Conservation (phyloP, 2,888 invertebrate species). For the Nymphalis c-album region DNA sequence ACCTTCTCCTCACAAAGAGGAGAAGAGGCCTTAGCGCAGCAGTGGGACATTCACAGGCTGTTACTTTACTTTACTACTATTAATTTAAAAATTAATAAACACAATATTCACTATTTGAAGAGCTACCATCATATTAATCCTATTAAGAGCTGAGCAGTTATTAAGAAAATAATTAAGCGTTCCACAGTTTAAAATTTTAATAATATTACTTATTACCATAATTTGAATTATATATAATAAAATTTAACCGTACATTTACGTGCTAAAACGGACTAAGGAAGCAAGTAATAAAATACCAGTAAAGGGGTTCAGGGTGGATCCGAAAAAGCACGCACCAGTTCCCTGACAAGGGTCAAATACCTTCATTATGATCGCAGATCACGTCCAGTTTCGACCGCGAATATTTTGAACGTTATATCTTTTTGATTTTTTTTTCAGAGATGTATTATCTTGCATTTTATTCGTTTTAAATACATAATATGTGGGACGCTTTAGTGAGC, state of each 20-base stretch:
- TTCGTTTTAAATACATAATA: neutral
- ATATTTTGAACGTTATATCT: slow-evolving; percentile 16
- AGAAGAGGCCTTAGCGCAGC: too few species aligned
- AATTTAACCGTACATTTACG: neutral
- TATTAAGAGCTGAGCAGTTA: neutral
- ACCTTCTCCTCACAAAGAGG: too few species aligned
- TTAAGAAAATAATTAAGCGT: neutral
- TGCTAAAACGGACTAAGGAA: neutral
- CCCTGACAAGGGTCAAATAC: slow-evolving; percentile 42
- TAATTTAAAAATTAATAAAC: slow-evolving; percentile 3
- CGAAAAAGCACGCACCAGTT: slow-evolving; percentile 31
- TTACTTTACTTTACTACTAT: too few species aligned
- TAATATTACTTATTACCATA: too few species aligned
- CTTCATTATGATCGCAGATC: slow-evolving; percentile 38
- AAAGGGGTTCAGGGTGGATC: slow-evolving; percentile 19
- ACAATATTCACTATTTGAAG: neutral
- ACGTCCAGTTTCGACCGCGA: slow-evolving; percentile 29
- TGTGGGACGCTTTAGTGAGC: too few species aligned
- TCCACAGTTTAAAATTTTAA: neutral
- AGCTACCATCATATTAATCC: neutral
- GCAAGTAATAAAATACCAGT: slow-evolving; percentile 7
- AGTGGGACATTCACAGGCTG: too few species aligned
- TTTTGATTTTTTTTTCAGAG: slow-evolving; percentile 25
- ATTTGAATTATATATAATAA: too few species aligned
- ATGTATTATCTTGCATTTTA: neutral